These are phyloP conservation scores for Eretmocerus hayati DNA, from an alignment of 2,888 invertebrate genomes.

Conservation along the genomic window DNA sequence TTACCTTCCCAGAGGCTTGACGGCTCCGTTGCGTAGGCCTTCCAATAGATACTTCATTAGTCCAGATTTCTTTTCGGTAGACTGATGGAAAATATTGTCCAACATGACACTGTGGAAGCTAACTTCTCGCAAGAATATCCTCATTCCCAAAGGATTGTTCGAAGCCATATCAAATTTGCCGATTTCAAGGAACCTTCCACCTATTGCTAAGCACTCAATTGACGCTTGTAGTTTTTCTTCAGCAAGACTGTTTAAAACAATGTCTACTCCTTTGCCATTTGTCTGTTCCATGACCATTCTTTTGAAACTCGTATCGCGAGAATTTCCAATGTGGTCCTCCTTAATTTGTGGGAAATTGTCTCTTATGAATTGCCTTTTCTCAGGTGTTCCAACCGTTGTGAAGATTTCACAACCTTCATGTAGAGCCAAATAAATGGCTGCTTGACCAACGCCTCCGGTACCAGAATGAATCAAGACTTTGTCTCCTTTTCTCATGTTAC, in stretches of 20 bases:
- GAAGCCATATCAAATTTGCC: slow-evolving; percentile 75
- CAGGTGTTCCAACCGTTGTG: slow-evolving; percentile 56
- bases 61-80: slow-evolving; percentile 50
- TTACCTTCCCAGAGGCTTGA: slow-evolving; percentile 56
- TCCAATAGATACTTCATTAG: slow-evolving; percentile 54
- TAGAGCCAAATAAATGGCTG: slow-evolving; percentile 59
- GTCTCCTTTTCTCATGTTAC: slow-evolving; percentile 49
- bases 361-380: slow-evolving; percentile 54
- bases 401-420: slow-evolving; percentile 54
- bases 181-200: slow-evolving; percentile 74
- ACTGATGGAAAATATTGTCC: slow-evolving; percentile 57
- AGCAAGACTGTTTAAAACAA: slow-evolving; percentile 86
- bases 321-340: slow-evolving; percentile 73
- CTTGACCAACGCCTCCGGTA: slow-evolving; percentile 62
- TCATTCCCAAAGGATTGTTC: slow-evolving; percentile 60
- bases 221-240: slow-evolving; percentile 82
- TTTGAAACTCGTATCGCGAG: slow-evolving; percentile 81
- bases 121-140: slow-evolving; percentile 62
- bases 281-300: slow-evolving; percentile 74
- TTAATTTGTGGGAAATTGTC: slow-evolving; percentile 51
- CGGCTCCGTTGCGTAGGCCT: slow-evolving; percentile 59
- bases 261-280: slow-evolving; percentile 79
- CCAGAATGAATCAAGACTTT: slow-evolving; percentile 47
- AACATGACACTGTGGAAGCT: slow-evolving; percentile 73
- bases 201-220: slow-evolving; percentile 53